A percentile compares a stretch with the other conserved stretches of the same genome.
phyloP scores from a whole-genome alignment of 1,140 invertebrate genomes.

The Tetraneura akinire region DNA sequence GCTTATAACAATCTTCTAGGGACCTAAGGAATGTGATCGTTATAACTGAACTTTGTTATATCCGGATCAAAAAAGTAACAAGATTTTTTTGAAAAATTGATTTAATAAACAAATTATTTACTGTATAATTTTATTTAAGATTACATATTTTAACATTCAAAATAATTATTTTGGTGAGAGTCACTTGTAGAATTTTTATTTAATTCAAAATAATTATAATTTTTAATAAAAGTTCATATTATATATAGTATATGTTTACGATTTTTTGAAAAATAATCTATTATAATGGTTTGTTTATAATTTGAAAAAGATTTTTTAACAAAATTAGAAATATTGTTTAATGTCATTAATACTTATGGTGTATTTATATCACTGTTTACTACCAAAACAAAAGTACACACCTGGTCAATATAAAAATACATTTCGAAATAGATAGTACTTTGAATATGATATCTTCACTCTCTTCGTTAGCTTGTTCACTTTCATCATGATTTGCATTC shows the following conservation, averaged over 20 bases:
- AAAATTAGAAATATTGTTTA: conserved; percentile 15
- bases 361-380: not conserved
- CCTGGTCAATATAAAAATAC: not conserved
- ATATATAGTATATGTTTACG: not conserved
- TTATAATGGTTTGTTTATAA: conserved; percentile 10
- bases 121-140: no score
- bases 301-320: conserved; percentile 19
- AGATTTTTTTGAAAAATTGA: no score
- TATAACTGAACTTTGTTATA: not conserved
- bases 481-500: not conserved
- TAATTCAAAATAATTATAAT: no score
- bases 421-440: not conserved
- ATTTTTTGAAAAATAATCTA: not conserved
- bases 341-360: not conserved
- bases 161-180: no score
- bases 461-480: not conserved
- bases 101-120: no score
- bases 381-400: conserved; percentile 1
- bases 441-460: no score
- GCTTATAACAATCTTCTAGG: not conserved
- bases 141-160: no score
- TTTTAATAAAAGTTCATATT: no score
- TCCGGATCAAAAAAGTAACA: not conserved
- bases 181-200: no score
- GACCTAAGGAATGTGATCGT: not conserved